Evolutionary conservation across 2,888 invertebrate species (phyloP), one percentile per base, ranked within the genome.

Genomic region (Xestobium rufovillosum): DNA sequence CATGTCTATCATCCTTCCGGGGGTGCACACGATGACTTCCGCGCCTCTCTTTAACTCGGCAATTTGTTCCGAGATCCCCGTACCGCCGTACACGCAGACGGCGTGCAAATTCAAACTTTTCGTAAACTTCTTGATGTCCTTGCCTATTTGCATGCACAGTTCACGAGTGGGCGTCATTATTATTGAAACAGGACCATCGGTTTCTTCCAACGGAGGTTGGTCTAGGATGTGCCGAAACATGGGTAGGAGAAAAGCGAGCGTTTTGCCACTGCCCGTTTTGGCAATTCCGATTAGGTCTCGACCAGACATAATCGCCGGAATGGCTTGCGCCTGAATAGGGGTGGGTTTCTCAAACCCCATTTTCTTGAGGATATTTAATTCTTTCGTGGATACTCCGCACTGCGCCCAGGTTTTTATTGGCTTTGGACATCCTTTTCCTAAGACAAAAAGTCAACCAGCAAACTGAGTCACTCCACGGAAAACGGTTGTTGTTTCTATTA

Each of bases 1-100:
- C 96, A 98, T 97, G 67, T 99, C 98, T 43, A 99, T 99, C 98
- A 98, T 98, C 31, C 98, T 76, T 0, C 98, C 98, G 0, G 98
- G 98, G 0, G 98, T 98, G 58, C 98, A 98, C 0, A 99, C 97
- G 50, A 99, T 92, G 49, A 99, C 91, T 67, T 97, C 96, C 0
- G 95, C 90, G 13, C 57, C 97, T 26, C 96, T 76, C 62, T 96
- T 97, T 43, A 97, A 61, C 61, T 96, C 96, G 0, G 96, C 96
- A 51, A 96, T 96, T 48, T 74, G 74, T 63, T 92, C 92, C 0
- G 90, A 90, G 45, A 92, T 91, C 0, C 95, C 97, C 0, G 97
- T 97, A 3, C 98, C 98, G 9, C 98, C 98, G 57, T 98, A 99
- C 0, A 98, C 97, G 59, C 96, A 97, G 0, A 95, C 97, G 0